Evolutionary conservation across 37 sponge, comb jelly and placozoan species (phyloP).

Genomic region (Diacarnus erythraeanus): DNA sequence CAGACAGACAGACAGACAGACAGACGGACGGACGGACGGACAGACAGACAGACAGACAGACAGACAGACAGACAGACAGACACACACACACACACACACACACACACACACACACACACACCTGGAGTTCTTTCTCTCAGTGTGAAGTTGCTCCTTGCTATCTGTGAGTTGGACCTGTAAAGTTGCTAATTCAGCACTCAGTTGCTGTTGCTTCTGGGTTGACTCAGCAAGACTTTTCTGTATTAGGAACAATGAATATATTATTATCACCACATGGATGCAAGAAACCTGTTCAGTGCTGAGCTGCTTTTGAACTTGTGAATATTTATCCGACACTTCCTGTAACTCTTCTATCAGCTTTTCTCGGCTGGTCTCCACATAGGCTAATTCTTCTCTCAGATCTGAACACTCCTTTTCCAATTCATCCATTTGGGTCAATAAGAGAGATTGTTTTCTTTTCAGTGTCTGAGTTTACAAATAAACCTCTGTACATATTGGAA

Average conservation of each 20-base stretch:
- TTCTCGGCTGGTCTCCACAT: not conserved
- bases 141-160: constrained; percentile 10
- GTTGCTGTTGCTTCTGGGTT: constrained; percentile 13
- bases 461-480: not conserved
- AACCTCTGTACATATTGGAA: no score
- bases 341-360: constrained; percentile 5
- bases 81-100: no score
- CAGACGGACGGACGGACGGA: no score
- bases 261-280: not conserved
- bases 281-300: constrained; percentile 24
- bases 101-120: no score
- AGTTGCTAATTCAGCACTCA: not conserved
- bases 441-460: constrained; percentile 28
- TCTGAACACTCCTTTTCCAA: constrained; percentile 20
- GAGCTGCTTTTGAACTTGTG: constrained; percentile 2
- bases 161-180: constrained; percentile 10
- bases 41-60: no score
- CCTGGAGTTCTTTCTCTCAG: constrained; percentile 41
- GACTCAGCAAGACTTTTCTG: constrained; percentile 15
- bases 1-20: no score
- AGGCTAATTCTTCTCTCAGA: constrained; percentile 18
- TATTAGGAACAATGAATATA: not conserved
- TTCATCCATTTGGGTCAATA: constrained; percentile 43
- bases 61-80: no score
- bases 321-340: constrained; percentile 23